Conservation (phyloP, 2,113 vertebrate species). For the Ammodramus savannarum region DNA sequence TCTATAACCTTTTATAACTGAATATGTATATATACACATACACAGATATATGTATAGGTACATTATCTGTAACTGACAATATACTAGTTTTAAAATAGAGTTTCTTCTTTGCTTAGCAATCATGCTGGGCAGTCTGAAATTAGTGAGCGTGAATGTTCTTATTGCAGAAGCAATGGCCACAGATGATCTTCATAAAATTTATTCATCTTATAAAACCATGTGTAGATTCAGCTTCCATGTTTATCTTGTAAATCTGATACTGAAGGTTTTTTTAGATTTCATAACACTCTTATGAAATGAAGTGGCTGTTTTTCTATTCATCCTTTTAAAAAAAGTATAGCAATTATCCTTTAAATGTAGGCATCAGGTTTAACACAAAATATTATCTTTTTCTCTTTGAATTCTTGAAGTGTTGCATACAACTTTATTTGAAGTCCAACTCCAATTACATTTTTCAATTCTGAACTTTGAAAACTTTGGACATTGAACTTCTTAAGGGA, state of each 20-base stretch:
- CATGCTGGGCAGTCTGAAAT: neutral
- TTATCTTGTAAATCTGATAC: neutral
- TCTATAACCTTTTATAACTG: neutral
- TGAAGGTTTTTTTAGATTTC: neutral
- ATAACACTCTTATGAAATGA: neutral
- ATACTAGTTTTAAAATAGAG: neutral
- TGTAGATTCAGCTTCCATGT: accelerated
- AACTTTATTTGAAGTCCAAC: neutral
- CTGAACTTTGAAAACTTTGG: neutral
- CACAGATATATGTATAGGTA: neutral
- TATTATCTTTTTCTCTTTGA: neutral
- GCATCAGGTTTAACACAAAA: neutral
- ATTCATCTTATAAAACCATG: neutral
- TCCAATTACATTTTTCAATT: neutral
- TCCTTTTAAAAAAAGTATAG: neutral
- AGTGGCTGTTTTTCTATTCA: neutral
- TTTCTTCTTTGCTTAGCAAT: neutral
- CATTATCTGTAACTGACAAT: neutral
- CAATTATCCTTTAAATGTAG: neutral
- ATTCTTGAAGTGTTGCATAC: neutral
- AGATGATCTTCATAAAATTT: neutral
- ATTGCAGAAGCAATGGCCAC: neutral
- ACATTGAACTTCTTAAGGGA: neutral
- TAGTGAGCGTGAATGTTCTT: accelerated
- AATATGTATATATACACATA: too few relatives aligned